Evolutionary conservation across 2,113 vertebrate species (phyloP).

Genomic region (Megaceryle maxima): DNA sequence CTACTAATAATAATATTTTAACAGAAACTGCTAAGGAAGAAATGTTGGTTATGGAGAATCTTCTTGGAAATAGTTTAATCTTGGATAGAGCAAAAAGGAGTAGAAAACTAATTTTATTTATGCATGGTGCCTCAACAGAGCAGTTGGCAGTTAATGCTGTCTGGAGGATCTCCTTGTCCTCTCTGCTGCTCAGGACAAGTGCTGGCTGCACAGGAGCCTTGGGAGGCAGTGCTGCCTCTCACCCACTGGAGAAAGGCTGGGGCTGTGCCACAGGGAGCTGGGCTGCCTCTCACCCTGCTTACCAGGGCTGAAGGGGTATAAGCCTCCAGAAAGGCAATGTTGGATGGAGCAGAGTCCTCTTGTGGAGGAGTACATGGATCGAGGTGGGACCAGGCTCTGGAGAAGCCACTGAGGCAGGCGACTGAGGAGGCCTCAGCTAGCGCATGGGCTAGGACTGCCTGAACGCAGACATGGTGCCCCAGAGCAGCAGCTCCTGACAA

Average conservation of each 20-base stretch:
- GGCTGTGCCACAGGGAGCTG: background rate
- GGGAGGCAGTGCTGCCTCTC: background rate
- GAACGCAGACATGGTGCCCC: background rate
- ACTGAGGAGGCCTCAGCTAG: background rate
- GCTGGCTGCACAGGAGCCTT: background rate
- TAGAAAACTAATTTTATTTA: background rate
- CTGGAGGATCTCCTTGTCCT: background rate
- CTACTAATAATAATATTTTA: background rate
- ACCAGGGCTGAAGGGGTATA: background rate
- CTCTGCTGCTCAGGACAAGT: background rate
- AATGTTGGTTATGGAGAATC: background rate
- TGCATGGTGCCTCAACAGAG: background rate
- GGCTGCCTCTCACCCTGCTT: background rate
- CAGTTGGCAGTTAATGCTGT: background rate
- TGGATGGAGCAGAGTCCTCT: background rate
- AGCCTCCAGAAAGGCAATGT: background rate
- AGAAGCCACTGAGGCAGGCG: background rate
- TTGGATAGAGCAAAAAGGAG: background rate
- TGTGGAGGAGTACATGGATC: rapidly evolving
- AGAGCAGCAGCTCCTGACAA: background rate
- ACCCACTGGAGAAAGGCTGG: too few relatives aligned
- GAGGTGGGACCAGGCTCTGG: too few relatives aligned
- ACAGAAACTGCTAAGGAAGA: background rate
- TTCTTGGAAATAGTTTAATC: background rate
- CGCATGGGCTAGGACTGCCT: background rate